phyloP scores from a whole-genome alignment of 2,797 vertebrate species.

The Buceros bicornis region DNA sequence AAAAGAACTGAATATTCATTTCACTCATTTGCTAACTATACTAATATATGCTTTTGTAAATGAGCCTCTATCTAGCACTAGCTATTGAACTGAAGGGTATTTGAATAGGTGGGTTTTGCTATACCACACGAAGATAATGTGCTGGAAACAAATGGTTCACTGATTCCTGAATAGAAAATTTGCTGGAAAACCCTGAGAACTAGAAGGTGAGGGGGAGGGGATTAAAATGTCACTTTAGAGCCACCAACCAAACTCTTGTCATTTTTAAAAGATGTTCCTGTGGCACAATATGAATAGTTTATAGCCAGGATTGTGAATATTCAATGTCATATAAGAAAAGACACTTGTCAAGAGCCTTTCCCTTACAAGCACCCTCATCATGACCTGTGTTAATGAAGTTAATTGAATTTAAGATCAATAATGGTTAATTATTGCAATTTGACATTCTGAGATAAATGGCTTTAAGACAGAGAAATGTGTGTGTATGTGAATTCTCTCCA shows the following conservation, averaged over 20 bases:
- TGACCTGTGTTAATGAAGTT: conserved; percentile 98
- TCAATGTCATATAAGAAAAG: conserved; percentile 79
- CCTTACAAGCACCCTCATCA: conserved; percentile 85
- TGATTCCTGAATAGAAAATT: neutral
- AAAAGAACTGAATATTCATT: conserved; percentile 61
- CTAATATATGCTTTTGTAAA: conserved; percentile 9
- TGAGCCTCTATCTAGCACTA: neutral
- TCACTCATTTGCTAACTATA: conserved; percentile 35
- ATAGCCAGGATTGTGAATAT: conserved; percentile 60
- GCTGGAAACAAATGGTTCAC: conserved; percentile 52
- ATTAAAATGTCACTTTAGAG: conserved; percentile 21
- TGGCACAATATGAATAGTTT: conserved; percentile 41
- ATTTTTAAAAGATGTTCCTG: conserved; percentile 23
- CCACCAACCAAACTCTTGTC: conserved; percentile 7
- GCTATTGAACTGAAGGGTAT: conserved; percentile 43
- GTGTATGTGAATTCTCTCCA: conserved; percentile 78
- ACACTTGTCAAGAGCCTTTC: conserved; percentile 85
- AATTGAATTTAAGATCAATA: conserved; percentile 99
- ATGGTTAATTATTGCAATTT: conserved; percentile 99
- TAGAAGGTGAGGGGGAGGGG: neutral
- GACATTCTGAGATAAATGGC: conserved; percentile 96
- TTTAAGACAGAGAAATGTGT: conserved; percentile 83
- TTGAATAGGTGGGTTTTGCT: conserved; percentile 46
- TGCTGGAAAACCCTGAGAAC: conserved; percentile 25
- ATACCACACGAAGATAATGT: conserved; percentile 37